Base-by-base conservation (phyloP, 2,797 vertebrate genomes). In the Meda fulgida region DNA sequence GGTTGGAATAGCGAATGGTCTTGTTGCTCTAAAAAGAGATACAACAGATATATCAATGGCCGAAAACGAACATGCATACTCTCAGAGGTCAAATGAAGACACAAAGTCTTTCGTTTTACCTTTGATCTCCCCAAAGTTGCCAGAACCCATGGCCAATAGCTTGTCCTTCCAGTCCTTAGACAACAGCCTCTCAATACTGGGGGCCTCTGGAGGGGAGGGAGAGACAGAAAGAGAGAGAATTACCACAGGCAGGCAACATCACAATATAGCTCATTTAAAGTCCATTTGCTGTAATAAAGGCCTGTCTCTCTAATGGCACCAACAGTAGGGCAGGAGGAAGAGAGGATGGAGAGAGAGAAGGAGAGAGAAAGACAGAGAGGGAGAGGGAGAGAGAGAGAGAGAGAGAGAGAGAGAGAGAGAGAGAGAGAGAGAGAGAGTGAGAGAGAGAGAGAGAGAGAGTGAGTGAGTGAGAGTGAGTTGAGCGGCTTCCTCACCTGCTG, bases 151-250 rank as follows among this genome's bases (percentile, higher is more conserved):
- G 91, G 98, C 97, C 94, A 99, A 96, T 94, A 99, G 97, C 95
- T 98, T 99, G 96, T 99, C 98, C 95, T 99, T 99, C 98, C 98
- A 99, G 95, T 99, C 98, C 94, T 99, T 99, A 94, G 98, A 99
- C 94, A 99, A 95, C 92, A 99, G 97, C 93, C 97, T 98, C 95
- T 99, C 98, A 95, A 99, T 99, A 94, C 97, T 99, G 93, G 98
- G 97, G 92, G 97, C 96, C 95, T 98, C 97, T 99, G 95, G 93
- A 90, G 90, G 94, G 93, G 93, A 89, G 92, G 93, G 84, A 88
- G 91, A 92, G 92, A 94, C 91, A 92, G 90, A 91, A 91, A 93
- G 90, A 93, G 94, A 96, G 94, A 93, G 95, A 92, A 93, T 95
- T 94, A 93, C 97, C 94, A 95, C 95, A 95, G 95, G 95, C 95